Conservation (phyloP, 2,888 invertebrate genomes). For the Tetranychus truncatus region DNA sequence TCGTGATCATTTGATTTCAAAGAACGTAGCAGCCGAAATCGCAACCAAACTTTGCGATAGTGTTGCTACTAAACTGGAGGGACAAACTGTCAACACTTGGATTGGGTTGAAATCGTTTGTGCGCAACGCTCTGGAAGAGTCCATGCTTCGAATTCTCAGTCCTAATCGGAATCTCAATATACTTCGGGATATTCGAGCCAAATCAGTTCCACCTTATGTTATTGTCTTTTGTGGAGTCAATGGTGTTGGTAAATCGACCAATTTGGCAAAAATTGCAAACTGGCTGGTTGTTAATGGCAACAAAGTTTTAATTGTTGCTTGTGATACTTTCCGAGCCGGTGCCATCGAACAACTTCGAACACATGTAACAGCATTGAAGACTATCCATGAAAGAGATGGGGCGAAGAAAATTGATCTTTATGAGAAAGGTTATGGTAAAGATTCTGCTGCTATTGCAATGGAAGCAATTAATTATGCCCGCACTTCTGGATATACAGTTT, state of each 20-base stretch:
- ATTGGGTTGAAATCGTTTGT: conserved; percentile 76
- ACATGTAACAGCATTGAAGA: conserved; percentile 62
- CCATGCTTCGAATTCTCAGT: conserved; percentile 68
- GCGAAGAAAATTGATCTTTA: conserved; percentile 65
- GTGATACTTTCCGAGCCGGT: conserved; percentile 96
- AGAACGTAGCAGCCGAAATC: conserved; percentile 94
- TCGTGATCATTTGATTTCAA: conserved; percentile 80
- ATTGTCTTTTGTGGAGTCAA: conserved; percentile 97
- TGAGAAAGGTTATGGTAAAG: conserved; percentile 88
- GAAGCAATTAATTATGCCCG: conserved; percentile 74
- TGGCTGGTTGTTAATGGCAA: conserved; percentile 96
- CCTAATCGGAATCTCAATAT: conserved; percentile 89
- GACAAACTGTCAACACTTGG: conserved; percentile 82
- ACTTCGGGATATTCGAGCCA: conserved; percentile 68
- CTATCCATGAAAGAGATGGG: conserved; percentile 34
- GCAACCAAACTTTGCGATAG: conserved; percentile 81
- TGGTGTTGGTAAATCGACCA: conserved; percentile 96
- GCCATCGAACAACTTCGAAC: conserved; percentile 96
- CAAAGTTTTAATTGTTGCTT: conserved; percentile 88
- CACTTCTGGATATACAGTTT: conserved; percentile 38
- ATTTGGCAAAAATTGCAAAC: conserved; percentile 95
- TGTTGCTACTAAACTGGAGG: conserved; percentile 69
- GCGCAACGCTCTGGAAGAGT: conserved; percentile 65
- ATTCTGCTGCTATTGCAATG: conserved; percentile 94
- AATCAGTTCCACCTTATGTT: conserved; percentile 67